Evolutionary conservation across 2,797 vertebrate genomes (phyloP).

Genomic region (Pseudocheirus occidentalis): DNA sequence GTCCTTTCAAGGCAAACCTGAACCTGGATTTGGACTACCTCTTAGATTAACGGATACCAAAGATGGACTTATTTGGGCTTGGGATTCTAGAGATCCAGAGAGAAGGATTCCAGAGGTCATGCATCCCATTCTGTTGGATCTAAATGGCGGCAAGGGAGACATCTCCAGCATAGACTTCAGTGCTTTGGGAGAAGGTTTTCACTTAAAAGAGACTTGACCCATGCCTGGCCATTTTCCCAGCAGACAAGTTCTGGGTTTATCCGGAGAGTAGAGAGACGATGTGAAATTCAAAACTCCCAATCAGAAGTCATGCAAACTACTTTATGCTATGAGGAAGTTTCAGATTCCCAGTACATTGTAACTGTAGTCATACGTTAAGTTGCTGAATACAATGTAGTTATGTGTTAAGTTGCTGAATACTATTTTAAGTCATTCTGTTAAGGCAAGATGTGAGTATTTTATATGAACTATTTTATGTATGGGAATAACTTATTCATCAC

Average conservation of each 20-base stretch:
- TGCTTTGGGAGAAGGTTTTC: neutral
- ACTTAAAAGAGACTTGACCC: neutral
- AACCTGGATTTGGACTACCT: neutral
- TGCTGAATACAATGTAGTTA: neutral
- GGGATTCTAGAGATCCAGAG: neutral
- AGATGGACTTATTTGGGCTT: neutral
- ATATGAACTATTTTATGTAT: neutral
- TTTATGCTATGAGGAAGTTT: neutral
- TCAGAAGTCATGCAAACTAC: neutral
- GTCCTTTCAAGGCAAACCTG: neutral
- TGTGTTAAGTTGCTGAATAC: neutral
- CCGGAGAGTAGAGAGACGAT: neutral
- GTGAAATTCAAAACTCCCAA: neutral
- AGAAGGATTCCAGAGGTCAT: neutral
- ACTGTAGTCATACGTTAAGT: neutral
- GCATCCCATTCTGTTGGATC: neutral
- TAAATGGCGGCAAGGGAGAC: neutral
- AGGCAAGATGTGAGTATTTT: neutral
- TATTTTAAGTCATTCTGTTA: neutral
- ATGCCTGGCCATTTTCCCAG: neutral
- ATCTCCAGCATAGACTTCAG: neutral
- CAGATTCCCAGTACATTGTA: neutral
- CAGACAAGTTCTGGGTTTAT: neutral
- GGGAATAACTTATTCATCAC: neutral
- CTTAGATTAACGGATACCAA: neutral